These are phyloP conservation scores for Baccha elongata DNA, from an alignment of 2,888 invertebrate species.

Conservation along the genomic window DNA sequence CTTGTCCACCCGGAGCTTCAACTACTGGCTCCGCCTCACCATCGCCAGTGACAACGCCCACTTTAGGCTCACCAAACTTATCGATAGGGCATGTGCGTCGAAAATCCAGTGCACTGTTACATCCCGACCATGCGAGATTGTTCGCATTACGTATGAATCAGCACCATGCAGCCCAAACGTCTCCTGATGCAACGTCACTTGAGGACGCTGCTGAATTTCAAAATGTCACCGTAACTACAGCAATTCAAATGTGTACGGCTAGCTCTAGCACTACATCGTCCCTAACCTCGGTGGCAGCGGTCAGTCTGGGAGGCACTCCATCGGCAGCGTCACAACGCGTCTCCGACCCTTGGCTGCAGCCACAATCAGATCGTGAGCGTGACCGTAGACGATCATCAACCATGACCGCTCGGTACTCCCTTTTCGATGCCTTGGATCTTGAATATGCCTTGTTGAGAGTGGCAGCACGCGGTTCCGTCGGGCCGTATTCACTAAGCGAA, in stretches of 20 bases:
- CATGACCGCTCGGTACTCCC: slow-evolving; percentile 86
- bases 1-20: slow-evolving; percentile 79
- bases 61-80: slow-evolving; percentile 81
- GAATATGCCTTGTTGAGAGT: slow-evolving; percentile 88
- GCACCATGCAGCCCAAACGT: slow-evolving; percentile 81
- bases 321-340: slow-evolving; percentile 81
- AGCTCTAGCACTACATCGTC: slow-evolving; percentile 85
- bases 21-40: slow-evolving; percentile 80
- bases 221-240: slow-evolving; percentile 78
- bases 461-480: slow-evolving; percentile 88
- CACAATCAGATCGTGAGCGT: slow-evolving; percentile 80
- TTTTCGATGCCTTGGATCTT: slow-evolving; percentile 88
- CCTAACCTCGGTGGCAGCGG: slow-evolving; percentile 83
- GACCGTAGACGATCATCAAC: slow-evolving; percentile 85
- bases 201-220: slow-evolving; percentile 83
- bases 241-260: slow-evolving; percentile 82
- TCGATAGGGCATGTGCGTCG: slow-evolving; percentile 81
- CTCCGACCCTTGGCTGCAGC: slow-evolving; percentile 83
- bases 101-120: slow-evolving; percentile 85
- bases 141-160: slow-evolving; percentile 83
- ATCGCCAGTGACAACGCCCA: slow-evolving; percentile 81
- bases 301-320: slow-evolving; percentile 79
- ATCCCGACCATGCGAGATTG: slow-evolving; percentile 88
- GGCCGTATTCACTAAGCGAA: slow-evolving; percentile 88
- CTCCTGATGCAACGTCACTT: slow-evolving; percentile 81